A percentile compares a stretch with the other conserved stretches of the same genome.
These are phyloP conservation scores for Galagoides demidoff DNA, from an alignment of 2,797 vertebrate genomes.

Conservation along the genomic window DNA sequence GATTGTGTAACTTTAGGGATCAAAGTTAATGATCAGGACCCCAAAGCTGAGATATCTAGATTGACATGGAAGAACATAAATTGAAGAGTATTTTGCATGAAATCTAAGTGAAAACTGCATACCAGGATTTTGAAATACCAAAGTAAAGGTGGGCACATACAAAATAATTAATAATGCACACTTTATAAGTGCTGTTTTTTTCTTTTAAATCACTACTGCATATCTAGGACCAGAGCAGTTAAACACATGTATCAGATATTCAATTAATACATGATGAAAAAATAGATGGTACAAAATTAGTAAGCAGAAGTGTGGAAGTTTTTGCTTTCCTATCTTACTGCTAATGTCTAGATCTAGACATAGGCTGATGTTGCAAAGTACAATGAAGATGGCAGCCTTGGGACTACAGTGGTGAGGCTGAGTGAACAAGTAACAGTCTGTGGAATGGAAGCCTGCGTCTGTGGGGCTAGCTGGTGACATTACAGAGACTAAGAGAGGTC, in stretches of 20 bases:
- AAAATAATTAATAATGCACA: background rate
- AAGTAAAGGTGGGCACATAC: background rate
- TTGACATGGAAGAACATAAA: background rate
- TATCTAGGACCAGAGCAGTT: background rate
- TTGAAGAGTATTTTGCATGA: too few species aligned
- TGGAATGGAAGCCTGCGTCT: background rate
- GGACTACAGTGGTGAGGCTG: background rate
- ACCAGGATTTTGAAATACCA: background rate
- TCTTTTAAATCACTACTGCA: background rate
- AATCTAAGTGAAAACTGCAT: background rate
- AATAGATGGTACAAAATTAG: background rate
- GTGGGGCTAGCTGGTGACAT: background rate
- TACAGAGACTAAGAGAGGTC: background rate
- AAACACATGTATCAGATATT: background rate
- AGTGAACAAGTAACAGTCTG: too few species aligned
- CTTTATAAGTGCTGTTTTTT: background rate
- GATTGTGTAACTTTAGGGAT: background rate
- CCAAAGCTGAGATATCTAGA: background rate
- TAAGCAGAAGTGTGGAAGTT: background rate
- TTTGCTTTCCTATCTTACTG: background rate
- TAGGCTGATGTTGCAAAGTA: background rate
- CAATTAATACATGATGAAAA: background rate
- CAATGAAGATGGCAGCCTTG: background rate
- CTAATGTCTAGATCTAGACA: background rate
- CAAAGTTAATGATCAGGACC: background rate